phyloP scores from a whole-genome alignment of 2,113 vertebrate genomes.

The Eulemur rufifrons region DNA sequence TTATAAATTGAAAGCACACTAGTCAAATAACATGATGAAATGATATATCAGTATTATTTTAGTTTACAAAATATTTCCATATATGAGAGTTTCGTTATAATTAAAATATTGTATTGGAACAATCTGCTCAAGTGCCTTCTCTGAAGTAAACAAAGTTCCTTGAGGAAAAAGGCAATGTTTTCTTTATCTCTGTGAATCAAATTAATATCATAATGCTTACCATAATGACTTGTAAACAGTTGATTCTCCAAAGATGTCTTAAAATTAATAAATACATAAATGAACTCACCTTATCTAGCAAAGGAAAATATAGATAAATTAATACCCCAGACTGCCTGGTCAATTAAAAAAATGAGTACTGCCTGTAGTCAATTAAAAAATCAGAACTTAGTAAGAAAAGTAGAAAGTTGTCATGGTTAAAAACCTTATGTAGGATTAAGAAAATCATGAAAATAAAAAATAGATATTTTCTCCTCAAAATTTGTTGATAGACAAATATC shows the following conservation, averaged over 20 bases:
- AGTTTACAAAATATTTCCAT: background rate
- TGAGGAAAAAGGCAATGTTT: background rate
- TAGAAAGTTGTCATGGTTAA: background rate
- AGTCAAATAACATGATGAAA: constrained; percentile 1
- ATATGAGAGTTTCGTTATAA: background rate
- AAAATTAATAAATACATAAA: background rate
- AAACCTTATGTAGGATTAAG: background rate
- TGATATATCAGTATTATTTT: background rate
- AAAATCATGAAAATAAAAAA: background rate
- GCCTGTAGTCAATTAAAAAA: background rate
- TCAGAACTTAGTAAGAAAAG: background rate
- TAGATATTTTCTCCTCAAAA: background rate
- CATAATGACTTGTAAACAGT: background rate
- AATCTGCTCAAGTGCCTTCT: background rate
- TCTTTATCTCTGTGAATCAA: background rate
- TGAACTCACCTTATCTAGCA: background rate
- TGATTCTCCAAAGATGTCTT: background rate
- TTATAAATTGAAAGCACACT: background rate
- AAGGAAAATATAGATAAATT: background rate
- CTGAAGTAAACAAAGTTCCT: background rate
- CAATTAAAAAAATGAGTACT: background rate
- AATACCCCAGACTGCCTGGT: background rate
- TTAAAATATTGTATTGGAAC: background rate
- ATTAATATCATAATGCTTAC: background rate
- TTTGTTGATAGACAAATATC: background rate